phyloP scores from a whole-genome alignment of 2,113 vertebrate genomes.

The Tonatia bakeri region DNA sequence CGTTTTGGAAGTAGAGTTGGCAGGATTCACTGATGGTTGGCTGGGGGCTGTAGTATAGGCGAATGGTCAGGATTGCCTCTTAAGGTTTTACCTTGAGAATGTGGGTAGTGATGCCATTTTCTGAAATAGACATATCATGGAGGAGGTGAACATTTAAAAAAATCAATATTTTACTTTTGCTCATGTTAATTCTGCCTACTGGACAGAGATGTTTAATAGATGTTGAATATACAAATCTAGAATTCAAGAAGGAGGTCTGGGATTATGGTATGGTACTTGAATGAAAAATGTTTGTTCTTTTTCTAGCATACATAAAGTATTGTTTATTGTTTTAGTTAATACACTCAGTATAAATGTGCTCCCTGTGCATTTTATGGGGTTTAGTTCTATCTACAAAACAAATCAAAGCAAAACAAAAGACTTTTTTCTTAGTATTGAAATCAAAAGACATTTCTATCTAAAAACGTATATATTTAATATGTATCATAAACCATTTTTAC shows the following conservation, averaged over 20 bases:
- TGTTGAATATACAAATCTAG: not conserved
- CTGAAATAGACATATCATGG: not conserved
- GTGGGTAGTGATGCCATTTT: not conserved
- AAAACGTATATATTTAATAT: not conserved
- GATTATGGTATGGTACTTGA: not conserved
- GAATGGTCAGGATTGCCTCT: not conserved
- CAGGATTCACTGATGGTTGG: not conserved
- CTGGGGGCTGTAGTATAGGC: not conserved
- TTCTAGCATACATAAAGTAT: not conserved
- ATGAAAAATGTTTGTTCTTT: not conserved
- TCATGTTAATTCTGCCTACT: not conserved
- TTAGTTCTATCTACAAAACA: not conserved
- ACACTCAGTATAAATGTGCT: constrained; percentile 21
- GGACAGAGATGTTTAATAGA: not conserved
- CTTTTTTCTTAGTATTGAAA: constrained; percentile 33
- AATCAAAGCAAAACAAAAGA: not conserved
- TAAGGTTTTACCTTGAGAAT: not conserved
- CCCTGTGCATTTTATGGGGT: constrained; percentile 15
- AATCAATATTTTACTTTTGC: not conserved
- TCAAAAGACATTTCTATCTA: not conserved
- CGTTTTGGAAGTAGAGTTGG: not conserved
- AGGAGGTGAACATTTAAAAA: not conserved
- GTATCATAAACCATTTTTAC: not conserved
- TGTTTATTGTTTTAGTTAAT: constrained; percentile 31
- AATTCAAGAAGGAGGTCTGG: not conserved